Evolutionary conservation across 2,797 vertebrate genomes (phyloP), one percentile per base, ranked within the genome.

Genomic region (Malurus leucopterus): DNA sequence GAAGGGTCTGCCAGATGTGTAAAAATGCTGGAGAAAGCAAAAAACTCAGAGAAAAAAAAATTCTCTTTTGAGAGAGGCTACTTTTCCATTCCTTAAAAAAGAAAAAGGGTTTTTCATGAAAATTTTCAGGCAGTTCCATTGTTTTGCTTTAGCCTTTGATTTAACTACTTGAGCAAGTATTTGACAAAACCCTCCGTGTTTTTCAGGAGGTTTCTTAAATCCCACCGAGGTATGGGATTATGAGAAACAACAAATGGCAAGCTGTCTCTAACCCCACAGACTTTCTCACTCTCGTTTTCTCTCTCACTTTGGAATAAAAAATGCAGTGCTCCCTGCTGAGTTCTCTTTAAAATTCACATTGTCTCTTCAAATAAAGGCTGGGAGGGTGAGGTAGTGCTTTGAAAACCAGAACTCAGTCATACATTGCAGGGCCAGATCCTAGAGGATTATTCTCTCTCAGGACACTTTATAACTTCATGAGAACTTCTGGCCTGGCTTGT

Each of bases 271-370:
- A 95, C 95, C 92, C 91, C 86, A 78, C 78, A 88, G 86, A 94
- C 95, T 95, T 95, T 95, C 94, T 84, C 94, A 89, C 88, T 94
- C 94, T 96, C 93, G 91, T 96, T 96, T 95, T 94, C 96, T 96
- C 94, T 93, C 84, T 97, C 94, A 90, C 96, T 97, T 95, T 95
- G 95, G 96, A 96, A 96, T 97, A 96, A 96, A 96, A 96, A 97
- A 97, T 95, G 96, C 86, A 88, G 81, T 65, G 85, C 93, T 95
- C 95, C 96, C 96, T 75, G 96, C 96, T 96, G 96, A 72, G 95
- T 90, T 94, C 95, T 95, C 96, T 97, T 97, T 95, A 97, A 96
- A 97, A 97, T 97, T 93, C 95, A 93, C 95, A 96, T 96, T 97
- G 96, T 96, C 94, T 96, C 92, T 92, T 94, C 88, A 95, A 95